Base-by-base conservation (phyloP, 2,113 vertebrate genomes). In the Rostratula benghalensis region DNA sequence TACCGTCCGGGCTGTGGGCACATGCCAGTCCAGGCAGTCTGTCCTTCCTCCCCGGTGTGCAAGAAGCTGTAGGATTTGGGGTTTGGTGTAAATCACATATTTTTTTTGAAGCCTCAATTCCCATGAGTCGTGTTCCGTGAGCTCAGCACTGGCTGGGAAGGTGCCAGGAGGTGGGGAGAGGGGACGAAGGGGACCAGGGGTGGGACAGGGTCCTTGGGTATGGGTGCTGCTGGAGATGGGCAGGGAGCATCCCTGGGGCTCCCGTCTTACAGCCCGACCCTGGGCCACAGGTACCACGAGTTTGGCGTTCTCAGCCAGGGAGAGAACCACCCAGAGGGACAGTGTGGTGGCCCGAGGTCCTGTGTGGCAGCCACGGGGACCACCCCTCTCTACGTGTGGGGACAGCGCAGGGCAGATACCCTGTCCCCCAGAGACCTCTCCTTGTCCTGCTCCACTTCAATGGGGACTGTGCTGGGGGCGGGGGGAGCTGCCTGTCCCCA, bases 381-480 rank as follows among this genome's bases (percentile, higher is more conserved):
- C 39, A 22, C 2, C 24, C 53, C 19, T 71, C 43, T 18, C 31
- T 45, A 37, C 7, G 1, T 0, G 0, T 37, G 68, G 50, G 27
- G 10, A 22, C 2, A 0, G 25, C 0, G 0, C 63, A n/a, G 64
- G 30, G 51, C 0, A 3, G 70, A 24, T 51, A 23, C 27, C 6
- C 39, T 39, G 39, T 39, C 39, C 9, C 10, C 63, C 81, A 39
- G 30, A 31, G 30, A n/a, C 27, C 37, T 57, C 67, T 50, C 33
- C 60, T 37, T 1, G 3, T 37, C n/a, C 75, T 57, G 54, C 37
- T 37, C n/a, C 3, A 20, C 41, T 57, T 31, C 51, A 20, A 1
- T 7, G 8, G 10, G 50, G 54, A 79, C 46, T 75, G 75, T 7
- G 3, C 24, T 33, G 43, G 10, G 10, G 11, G 31, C 15, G 53